Percentiles rank a stretch among this genome's conserved stretches.
Evolutionary conservation across 2,888 invertebrate genomes (phyloP).

Genomic region (Disparrhopalites patrizii): DNA sequence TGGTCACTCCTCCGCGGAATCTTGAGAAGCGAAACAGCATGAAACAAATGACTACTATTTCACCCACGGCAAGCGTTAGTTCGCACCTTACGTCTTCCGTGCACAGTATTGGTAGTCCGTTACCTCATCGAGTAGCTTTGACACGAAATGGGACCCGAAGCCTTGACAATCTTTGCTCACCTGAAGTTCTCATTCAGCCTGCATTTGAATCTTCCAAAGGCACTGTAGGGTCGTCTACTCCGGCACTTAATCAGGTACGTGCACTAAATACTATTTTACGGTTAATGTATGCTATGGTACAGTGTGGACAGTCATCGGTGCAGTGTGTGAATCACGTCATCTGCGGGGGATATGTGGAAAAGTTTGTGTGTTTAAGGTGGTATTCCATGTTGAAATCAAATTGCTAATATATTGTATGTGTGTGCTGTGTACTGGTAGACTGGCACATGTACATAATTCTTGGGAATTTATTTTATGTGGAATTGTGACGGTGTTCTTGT

Average conservation of each 20-base stretch:
- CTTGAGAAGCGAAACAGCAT: constrained; percentile 42
- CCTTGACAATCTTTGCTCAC: constrained; percentile 47
- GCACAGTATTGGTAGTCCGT: constrained; percentile 25
- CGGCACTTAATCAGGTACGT: constrained; percentile 47
- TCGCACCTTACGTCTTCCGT: background rate
- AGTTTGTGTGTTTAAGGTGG: too few species aligned
- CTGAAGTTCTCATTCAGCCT: constrained; percentile 33
- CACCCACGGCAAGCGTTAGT: constrained; percentile 22
- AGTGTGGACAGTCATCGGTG: too few species aligned
- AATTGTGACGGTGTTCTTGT: too few species aligned
- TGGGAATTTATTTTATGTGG: too few species aligned
- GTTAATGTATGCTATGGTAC: too few species aligned
- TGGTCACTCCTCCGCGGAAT: constrained; percentile 41
- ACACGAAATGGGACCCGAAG: constrained; percentile 43
- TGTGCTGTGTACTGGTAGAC: too few species aligned
- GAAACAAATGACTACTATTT: constrained; percentile 39
- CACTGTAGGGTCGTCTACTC: constrained; percentile 45
- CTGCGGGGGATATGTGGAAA: too few species aligned
- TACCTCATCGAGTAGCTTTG: constrained; percentile 21
- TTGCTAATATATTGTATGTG: too few species aligned
- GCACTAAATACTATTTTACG: too few species aligned
- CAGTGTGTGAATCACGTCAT: too few species aligned
- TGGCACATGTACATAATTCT: too few species aligned
- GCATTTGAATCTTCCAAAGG: constrained; percentile 31
- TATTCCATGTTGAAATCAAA: too few species aligned